Conservation (phyloP, 2,888 invertebrate species). For the Harpalus rufipes region DNA sequence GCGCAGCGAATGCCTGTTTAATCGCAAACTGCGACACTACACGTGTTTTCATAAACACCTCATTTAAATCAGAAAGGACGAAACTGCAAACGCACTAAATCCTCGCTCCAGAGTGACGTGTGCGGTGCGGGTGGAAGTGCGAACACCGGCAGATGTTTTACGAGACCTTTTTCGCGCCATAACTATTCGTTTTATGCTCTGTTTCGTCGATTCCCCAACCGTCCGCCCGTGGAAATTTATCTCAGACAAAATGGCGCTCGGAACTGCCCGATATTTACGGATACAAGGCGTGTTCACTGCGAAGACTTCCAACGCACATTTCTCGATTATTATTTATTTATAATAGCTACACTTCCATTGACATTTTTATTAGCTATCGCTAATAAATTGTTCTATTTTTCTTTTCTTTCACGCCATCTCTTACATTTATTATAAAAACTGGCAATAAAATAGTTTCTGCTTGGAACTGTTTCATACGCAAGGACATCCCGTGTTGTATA, state of each 20-base stretch:
- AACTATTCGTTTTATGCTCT: constrained; percentile 64
- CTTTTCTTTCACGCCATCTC: constrained; percentile 3
- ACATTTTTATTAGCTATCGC: constrained; percentile 32
- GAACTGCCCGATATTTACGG: constrained; percentile 49
- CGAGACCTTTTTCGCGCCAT: constrained; percentile 60
- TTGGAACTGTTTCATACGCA: not conserved
- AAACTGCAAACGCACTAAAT: constrained; percentile 49
- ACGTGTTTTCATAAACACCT: constrained; percentile 60
- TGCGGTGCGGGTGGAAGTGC: not conserved
- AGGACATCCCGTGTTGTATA: not conserved
- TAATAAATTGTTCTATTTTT: constrained; percentile 18
- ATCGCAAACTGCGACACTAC: constrained; percentile 20
- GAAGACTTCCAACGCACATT: constrained; percentile 20
- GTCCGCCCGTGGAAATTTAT: constrained; percentile 43
- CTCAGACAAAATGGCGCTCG: constrained; percentile 26
- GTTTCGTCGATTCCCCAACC: constrained; percentile 56
- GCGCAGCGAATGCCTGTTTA: constrained; percentile 17
- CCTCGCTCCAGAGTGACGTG: constrained; percentile 13
- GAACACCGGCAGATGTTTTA: constrained; percentile 52
- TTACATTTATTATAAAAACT: not conserved
- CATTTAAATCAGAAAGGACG: constrained; percentile 57
- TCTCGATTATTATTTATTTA: constrained; percentile 34
- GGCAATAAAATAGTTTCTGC: not conserved
- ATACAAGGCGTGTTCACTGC: constrained; percentile 18
- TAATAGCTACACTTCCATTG: constrained; percentile 46